Base-by-base conservation (phyloP, 2,888 invertebrate genomes). In the Sphaeridia pumilis region DNA sequence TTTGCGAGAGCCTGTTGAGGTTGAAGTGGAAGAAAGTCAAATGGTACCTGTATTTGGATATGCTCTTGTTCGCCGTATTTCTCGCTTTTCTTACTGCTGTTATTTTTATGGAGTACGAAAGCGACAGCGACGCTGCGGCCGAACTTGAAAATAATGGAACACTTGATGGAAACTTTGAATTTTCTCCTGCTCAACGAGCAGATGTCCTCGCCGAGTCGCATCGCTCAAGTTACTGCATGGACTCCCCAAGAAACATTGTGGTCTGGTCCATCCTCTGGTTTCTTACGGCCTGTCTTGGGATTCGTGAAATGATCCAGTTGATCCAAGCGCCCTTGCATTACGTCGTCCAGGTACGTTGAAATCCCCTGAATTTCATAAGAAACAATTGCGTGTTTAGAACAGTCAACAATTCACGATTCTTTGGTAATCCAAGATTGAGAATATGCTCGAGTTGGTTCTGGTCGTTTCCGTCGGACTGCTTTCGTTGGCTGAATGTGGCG, bases 21-120 rank as follows among this genome's bases (percentile, higher is more conserved):
- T 57, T 65, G 26, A 65, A 65, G 51, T 65, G 65, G 65, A 65
- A 64, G 46, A 65, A 65, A 56, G 64, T 65, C 27, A 63, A 65
- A 31, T 65, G 64, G 64, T 65, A 64, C 42, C 52, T 65, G 57
- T 65, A 65, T 54, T 45, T 64, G 55, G 65, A 65, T 49, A 64
- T 65, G 63, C 57, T 65, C 20, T 56, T 65, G 46, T 65, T 62
- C 45, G 65, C 64, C 17, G 58, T 65, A 2, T 65, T 65, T 42
- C 61, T 65, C n/a, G 63, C 64, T 22, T 63, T 63, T 49, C 58
- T 65, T 7, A 65, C 64, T 3, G 62, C 63, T 14, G 65, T 65
- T 35, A 64, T 64, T 45, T 65, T 65, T 43, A 64, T 65, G 63
- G 65, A 65, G 53, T 65, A 64, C 49, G 65, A 65, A 44, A 59